These are phyloP conservation scores for Porites lutea DNA, from an alignment of 64 coral and sea anemone genomes.

Conservation along the genomic window DNA sequence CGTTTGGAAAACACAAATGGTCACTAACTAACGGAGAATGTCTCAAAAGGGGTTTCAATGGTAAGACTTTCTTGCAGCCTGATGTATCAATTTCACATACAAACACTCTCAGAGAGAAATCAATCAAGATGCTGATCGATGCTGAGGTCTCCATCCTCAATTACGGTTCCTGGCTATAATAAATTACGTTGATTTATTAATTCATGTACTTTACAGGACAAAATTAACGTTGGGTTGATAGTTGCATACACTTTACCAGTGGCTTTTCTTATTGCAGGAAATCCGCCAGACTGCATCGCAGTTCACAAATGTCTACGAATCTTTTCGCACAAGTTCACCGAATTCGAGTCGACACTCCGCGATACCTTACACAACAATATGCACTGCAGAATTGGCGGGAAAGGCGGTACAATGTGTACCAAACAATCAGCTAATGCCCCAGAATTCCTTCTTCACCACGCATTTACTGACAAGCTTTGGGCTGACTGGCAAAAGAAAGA, in stretches of 20 bases:
- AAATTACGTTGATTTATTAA: no score
- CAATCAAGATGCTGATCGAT: no score
- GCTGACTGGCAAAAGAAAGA: slow-evolving; percentile 91
- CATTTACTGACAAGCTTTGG: slow-evolving; percentile 90
- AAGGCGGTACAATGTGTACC: slow-evolving; percentile 79
- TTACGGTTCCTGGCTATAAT: no score
- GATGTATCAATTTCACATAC: no score
- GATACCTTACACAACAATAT: slow-evolving; percentile 87
- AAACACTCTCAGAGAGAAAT: no score
- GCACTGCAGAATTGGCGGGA: slow-evolving; percentile 91
- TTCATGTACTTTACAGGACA: no score
- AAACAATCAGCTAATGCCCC: slow-evolving; percentile 84
- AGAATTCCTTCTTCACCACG: slow-evolving; percentile 90
- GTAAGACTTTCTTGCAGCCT: not conserved
- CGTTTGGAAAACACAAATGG: slow-evolving; percentile 50
- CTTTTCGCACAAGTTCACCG: slow-evolving; percentile 50
- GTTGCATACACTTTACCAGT: no score
- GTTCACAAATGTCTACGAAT: slow-evolving; percentile 76
- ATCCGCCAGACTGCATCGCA: slow-evolving; percentile 85
- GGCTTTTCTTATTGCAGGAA: slow-evolving; percentile 38
- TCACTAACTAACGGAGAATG: slow-evolving; percentile 60
- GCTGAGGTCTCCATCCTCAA: no score
- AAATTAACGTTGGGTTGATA: no score
- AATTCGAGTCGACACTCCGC: slow-evolving; percentile 82
- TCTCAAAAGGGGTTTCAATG: slow-evolving; percentile 87